Evolutionary conservation across 2,888 invertebrate species (phyloP), one percentile per base, ranked within the genome.

Genomic region (Limulus polyphemus): DNA sequence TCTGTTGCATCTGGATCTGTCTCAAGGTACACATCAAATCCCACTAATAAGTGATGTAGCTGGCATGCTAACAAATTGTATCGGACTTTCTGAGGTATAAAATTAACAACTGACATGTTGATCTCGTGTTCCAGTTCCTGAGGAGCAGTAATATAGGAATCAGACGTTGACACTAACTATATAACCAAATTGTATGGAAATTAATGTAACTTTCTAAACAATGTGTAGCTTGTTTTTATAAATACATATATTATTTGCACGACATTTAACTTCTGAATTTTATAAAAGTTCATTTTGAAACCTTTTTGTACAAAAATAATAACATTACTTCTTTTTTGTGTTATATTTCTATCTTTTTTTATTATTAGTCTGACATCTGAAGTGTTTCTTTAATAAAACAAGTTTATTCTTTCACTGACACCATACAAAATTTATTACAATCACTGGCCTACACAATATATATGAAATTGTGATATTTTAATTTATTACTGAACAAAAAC

Each of bases 11-110:
- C 81, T 49, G 70, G 67, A 65, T 75, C 76, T 0, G 90, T 87
- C 77, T 94, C 93, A 60, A 94, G 78, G 70, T 87, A 86, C 65
- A 94, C 84, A 74, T 95, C 94, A 65, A 93, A 83, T 73, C 88
- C 89, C 64, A 86, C 84, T 72, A 90, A 81, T 51, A 92, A 78
- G 60, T 88, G 83, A 64, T 86, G 83, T 63, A 94, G 79, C 77
- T 93, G 92, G n/a, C 83, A 81, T n/a, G 88, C 82, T 59, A 81
- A 70, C 17, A 94, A 77, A 56, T 83, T 80, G 70, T 79, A 76
- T 66, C 65, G 68, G 65, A 72, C 71, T 54, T 77, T 76, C 63
- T 75, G 77, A 46, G 74, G 72, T 4, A 68, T 63, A 47, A 76
- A 70, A 56, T 78, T 77, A 10, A 71, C 67, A 65, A 73, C 75